phyloP scores from a whole-genome alignment of 1,140 invertebrate species.

The Eupristina koningsbergeri region DNA sequence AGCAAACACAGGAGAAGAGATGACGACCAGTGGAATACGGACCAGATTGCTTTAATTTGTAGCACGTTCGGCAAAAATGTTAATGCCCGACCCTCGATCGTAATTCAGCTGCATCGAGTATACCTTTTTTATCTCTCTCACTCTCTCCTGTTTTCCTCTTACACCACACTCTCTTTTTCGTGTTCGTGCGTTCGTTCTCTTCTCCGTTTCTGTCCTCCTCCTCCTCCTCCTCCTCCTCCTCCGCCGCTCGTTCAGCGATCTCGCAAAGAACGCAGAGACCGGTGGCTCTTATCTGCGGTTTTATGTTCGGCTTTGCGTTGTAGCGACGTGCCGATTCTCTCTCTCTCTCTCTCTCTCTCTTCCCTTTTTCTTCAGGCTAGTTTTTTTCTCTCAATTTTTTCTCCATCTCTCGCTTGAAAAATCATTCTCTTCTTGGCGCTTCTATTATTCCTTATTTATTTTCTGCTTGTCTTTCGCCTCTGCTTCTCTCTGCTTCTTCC shows the following conservation, averaged over 20 bases:
- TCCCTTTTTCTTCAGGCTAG: background rate
- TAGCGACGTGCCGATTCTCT: slow-evolving; percentile 57
- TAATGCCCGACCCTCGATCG: slow-evolving; percentile 65
- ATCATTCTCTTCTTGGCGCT: slow-evolving; percentile 44
- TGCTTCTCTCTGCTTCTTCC: background rate
- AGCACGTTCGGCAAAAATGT: slow-evolving; percentile 66
- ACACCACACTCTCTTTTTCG: background rate
- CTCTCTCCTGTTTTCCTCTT: background rate
- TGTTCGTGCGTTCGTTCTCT: background rate
- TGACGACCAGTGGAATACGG: slow-evolving; percentile 51
- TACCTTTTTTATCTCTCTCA: slow-evolving; percentile 43
- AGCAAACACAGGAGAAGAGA: slow-evolving; percentile 1
- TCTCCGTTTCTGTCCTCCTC: slow-evolving; percentile 1
- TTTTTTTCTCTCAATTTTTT: slow-evolving; percentile 15
- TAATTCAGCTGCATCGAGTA: slow-evolving; percentile 60
- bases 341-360: background rate
- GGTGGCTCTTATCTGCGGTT: slow-evolving; percentile 66
- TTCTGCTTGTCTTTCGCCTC: slow-evolving; percentile 45
- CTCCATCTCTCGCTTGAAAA: slow-evolving; percentile 26
- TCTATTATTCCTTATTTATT: slow-evolving; percentile 53
- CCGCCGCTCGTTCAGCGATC: slow-evolving; percentile 43
- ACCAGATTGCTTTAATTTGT: slow-evolving; percentile 69
- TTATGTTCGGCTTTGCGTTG: slow-evolving; percentile 68
- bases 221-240: slow-evolving; percentile 10
- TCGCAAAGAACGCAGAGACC: slow-evolving; percentile 50